Evolutionary conservation across 23 tunicate genomes (phyloP).

Genomic region (Ciona savignyi): DNA sequence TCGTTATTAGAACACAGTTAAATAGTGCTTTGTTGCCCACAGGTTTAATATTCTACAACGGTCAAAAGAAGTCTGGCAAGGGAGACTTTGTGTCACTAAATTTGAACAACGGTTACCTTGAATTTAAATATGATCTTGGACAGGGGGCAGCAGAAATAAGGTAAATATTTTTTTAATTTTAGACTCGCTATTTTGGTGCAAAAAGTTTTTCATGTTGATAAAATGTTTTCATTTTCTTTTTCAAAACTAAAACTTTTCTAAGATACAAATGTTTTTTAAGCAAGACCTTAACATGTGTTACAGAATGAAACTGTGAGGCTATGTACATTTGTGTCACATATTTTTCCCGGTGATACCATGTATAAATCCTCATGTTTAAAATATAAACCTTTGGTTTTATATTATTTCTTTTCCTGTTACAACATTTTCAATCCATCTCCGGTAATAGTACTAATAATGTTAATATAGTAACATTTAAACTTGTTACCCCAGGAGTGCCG

Average conservation of each 20-base stretch:
- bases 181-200: neutral
- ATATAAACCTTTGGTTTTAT: too few species aligned
- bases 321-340: too few species aligned
- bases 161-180: constrained; percentile 19
- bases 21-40: too few species aligned
- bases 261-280: neutral
- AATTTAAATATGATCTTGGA: constrained; percentile 54
- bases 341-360: too few species aligned
- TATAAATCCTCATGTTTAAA: too few species aligned
- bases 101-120: constrained; percentile 29
- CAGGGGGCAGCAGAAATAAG: constrained; percentile 39
- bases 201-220: neutral
- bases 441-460: too few species aligned
- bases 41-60: constrained; percentile 82
- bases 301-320: too few species aligned
- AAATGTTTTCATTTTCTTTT: neutral
- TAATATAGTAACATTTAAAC: too few species aligned
- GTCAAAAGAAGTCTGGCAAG: constrained; percentile 25
- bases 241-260: neutral
- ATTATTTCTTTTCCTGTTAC: too few species aligned
- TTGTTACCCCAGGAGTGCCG: constrained; percentile 38
- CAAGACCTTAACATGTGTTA: too few species aligned
- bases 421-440: too few species aligned
- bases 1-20: too few species aligned
- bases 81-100: constrained; percentile 66